These are phyloP conservation scores for Orthonevra nobilis DNA, from an alignment of 2,888 invertebrate species.

Conservation along the genomic window DNA sequence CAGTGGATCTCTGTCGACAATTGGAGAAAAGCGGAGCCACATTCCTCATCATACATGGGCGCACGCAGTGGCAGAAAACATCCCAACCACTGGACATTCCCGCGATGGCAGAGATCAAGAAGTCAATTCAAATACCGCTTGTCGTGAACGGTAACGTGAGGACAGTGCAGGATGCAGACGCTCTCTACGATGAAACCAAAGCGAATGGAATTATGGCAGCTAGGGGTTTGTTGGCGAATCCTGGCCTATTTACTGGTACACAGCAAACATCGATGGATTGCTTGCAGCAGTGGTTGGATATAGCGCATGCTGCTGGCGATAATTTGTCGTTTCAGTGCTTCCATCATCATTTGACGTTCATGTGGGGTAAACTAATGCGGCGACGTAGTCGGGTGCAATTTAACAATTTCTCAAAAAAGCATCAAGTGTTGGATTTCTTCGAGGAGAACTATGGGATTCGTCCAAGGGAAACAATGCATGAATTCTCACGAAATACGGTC, in stretches of 20 bases:
- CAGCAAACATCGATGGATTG: conserved; percentile 87
- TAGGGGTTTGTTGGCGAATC: conserved; percentile 93
- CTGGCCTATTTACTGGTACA: conserved; percentile 90
- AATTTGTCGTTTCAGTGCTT: conserved; percentile 90
- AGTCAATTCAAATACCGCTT: conserved; percentile 88
- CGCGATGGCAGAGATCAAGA: conserved; percentile 86
- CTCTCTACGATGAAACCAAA: conserved; percentile 84
- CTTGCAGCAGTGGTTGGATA: conserved; percentile 90
- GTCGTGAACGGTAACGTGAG: conserved; percentile 96
- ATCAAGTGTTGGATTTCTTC: conserved; percentile 87
- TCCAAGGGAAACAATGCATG: conserved; percentile 72
- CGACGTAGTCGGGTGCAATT: conserved; percentile 88
- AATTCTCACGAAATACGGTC: conserved; percentile 65
- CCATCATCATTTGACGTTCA: conserved; percentile 97
- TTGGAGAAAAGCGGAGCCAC: conserved; percentile 92
- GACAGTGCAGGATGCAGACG: conserved; percentile 85
- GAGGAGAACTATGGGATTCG: conserved; percentile 82
- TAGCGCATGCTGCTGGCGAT: conserved; percentile 84
- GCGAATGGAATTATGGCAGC: conserved; percentile 96
- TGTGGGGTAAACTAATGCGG: conserved; percentile 91
- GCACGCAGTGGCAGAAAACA: conserved; percentile 91
- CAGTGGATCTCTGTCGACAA: conserved; percentile 89
- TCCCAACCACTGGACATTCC: conserved; percentile 87
- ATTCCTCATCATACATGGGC: conserved; percentile 94
- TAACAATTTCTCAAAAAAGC: conserved; percentile 87